A percentile compares a stretch with the other conserved stretches of the same genome.
phyloP scores from a whole-genome alignment of 1,140 invertebrate species.

The Polypedilum pembai region DNA sequence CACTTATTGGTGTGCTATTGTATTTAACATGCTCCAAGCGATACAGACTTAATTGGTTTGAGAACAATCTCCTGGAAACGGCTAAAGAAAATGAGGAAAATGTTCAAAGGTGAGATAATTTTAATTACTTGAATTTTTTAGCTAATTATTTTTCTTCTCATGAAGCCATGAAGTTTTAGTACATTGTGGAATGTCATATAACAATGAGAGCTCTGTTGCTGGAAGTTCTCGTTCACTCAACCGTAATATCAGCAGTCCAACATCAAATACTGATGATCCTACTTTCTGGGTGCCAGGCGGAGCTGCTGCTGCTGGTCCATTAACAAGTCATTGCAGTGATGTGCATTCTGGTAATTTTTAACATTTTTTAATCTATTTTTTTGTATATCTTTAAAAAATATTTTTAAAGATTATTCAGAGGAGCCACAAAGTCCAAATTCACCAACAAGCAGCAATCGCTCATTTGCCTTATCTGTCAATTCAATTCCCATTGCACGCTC shows the following conservation, averaged over 20 bases:
- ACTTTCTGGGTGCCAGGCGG: slow-evolving; percentile 45
- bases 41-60: slow-evolving; percentile 49
- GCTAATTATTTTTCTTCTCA: slow-evolving; percentile 28
- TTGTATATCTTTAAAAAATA: slow-evolving; percentile 16
- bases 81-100: slow-evolving; percentile 43
- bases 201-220: slow-evolving; percentile 41
- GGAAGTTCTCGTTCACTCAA: slow-evolving; percentile 38
- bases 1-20: slow-evolving; percentile 42
- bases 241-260: slow-evolving; percentile 41
- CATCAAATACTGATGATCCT: slow-evolving; percentile 39
- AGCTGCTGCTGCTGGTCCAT: slow-evolving; percentile 31
- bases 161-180: slow-evolving; percentile 45
- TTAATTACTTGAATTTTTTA: neutral
- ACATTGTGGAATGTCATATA: slow-evolving; percentile 37
- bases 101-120: slow-evolving; percentile 37
- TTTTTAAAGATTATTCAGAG: slow-evolving; percentile 41
- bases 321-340: slow-evolving; percentile 32
- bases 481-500: slow-evolving; percentile 45
- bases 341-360: slow-evolving; percentile 29
- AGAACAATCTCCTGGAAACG: slow-evolving; percentile 47
- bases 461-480: slow-evolving; percentile 39
- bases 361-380: neutral
- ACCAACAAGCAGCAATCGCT: slow-evolving; percentile 41
- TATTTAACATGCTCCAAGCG: slow-evolving; percentile 46
- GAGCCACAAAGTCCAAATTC: slow-evolving; percentile 44